These are phyloP conservation scores for Palythoa caribaeorum DNA, from an alignment of 92 coral and sea anemone species.

Conservation along the genomic window DNA sequence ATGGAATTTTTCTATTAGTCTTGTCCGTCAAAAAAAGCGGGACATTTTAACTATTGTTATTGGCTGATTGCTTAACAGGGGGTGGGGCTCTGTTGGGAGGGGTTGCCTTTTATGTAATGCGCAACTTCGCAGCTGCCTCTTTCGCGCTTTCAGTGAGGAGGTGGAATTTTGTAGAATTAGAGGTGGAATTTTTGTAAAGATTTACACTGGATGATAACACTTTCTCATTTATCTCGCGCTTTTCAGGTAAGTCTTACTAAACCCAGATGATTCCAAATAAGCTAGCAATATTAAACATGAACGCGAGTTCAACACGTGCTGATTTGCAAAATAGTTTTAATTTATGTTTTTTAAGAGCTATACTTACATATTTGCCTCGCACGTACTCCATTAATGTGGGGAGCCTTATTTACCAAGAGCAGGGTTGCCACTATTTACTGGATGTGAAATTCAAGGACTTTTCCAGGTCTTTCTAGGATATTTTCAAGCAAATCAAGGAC, in stretches of 20 bases:
- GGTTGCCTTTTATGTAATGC: background rate
- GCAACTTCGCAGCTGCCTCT: background rate
- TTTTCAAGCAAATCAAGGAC: no score
- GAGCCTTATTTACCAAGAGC: background rate
- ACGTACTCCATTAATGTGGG: background rate
- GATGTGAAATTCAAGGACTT: no score
- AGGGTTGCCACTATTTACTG: no score
- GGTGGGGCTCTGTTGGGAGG: slow-evolving; percentile 3
- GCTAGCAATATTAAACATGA: background rate
- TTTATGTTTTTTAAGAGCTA: background rate
- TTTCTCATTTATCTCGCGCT: background rate
- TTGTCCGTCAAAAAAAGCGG: slow-evolving; percentile 14
- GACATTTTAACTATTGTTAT: background rate
- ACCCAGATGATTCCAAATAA: background rate
- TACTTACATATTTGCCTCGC: background rate
- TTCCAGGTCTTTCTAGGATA: no score
- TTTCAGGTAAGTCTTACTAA: background rate
- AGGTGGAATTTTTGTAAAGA: background rate
- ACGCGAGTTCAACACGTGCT: background rate
- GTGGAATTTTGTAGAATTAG: no score
- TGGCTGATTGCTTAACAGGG: slow-evolving; percentile 5
- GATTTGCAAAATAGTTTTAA: background rate
- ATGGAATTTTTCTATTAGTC: background rate
- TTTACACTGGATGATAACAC: background rate
- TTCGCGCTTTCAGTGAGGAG: background rate